Percentiles rank a stretch among this genome's conserved stretches.
Evolutionary conservation across 1,140 invertebrate species (phyloP).

Genomic region (Philaenus spumarius): DNA sequence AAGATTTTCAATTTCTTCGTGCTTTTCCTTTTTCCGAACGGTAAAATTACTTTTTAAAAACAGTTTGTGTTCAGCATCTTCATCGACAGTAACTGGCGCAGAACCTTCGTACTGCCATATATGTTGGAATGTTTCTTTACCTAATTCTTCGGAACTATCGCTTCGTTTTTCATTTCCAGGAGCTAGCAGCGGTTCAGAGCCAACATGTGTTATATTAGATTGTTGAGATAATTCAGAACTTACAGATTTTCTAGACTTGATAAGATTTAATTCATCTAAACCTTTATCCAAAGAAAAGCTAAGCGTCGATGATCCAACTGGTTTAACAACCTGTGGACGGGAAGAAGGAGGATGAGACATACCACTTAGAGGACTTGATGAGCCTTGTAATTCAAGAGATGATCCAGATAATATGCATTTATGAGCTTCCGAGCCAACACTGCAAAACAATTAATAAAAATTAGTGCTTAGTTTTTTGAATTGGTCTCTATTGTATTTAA

Average conservation of each 20-base stretch:
- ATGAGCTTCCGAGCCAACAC: conserved; percentile 39
- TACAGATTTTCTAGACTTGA: neutral
- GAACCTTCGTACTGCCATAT: no score
- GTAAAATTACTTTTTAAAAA: no score
- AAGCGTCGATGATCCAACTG: conserved; percentile 21
- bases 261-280: conserved; percentile 39
- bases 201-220: neutral
- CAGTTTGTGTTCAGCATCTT: no score
- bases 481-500: no score
- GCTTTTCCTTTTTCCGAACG: no score
- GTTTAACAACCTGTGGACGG: conserved; percentile 22
- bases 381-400: conserved; percentile 37
- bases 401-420: conserved; percentile 44
- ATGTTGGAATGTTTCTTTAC: no score
- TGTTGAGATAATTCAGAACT: neutral
- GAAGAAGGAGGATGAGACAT: conserved; percentile 16
- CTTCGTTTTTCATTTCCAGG: neutral
- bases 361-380: conserved; percentile 34
- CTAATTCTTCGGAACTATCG: neutral
- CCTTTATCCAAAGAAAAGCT: conserved; percentile 47
- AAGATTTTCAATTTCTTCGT: no score
- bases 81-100: no score
- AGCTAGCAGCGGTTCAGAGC: neutral
- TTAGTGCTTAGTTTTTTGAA: no score
- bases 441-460: conserved; percentile 1